Conservation (phyloP, 2,888 invertebrate genomes). For the Anoplius nigerrimus region DNA sequence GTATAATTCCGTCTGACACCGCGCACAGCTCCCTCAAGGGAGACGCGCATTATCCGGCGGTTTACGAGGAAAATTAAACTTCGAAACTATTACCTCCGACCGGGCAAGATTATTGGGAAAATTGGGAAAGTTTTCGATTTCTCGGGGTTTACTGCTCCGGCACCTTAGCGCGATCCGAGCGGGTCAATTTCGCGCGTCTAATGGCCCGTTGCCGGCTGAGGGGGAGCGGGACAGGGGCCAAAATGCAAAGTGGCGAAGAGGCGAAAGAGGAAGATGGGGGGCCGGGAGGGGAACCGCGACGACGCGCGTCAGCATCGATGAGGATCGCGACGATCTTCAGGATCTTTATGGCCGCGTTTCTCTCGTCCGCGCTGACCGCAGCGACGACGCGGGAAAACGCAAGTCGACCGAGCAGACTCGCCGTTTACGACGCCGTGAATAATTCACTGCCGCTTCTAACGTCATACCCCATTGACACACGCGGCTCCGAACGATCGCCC, state of each 20-base stretch:
- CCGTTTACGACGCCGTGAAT: neutral
- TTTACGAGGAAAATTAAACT: constrained; percentile 48
- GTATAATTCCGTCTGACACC: too few species aligned
- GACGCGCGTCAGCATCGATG: constrained; percentile 3
- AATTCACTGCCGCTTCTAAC: neutral
- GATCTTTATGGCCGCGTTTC: too few species aligned
- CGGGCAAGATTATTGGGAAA: constrained; percentile 46
- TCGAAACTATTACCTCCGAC: constrained; percentile 46
- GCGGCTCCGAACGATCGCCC: too few species aligned
- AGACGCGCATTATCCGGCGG: neutral
- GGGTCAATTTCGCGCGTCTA: constrained; percentile 29
- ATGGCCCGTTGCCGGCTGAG: constrained; percentile 25
- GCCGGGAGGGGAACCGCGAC: neutral
- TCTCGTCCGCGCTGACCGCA: too few species aligned
- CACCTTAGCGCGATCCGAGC: constrained; percentile 30
- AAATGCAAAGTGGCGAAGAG: neutral
- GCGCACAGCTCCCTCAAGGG: too few species aligned
- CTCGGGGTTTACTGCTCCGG: constrained; percentile 40
- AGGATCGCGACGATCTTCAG: too few species aligned
- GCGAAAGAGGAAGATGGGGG: neutral
- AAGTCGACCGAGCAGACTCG: neutral
- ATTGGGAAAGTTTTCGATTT: constrained; percentile 48
- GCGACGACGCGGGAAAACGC: constrained; percentile 1
- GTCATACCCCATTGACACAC: too few species aligned
- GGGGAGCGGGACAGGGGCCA: neutral